Base-by-base conservation (phyloP, 2,113 vertebrate species). In the Pyrgilauda ruficollis region DNA sequence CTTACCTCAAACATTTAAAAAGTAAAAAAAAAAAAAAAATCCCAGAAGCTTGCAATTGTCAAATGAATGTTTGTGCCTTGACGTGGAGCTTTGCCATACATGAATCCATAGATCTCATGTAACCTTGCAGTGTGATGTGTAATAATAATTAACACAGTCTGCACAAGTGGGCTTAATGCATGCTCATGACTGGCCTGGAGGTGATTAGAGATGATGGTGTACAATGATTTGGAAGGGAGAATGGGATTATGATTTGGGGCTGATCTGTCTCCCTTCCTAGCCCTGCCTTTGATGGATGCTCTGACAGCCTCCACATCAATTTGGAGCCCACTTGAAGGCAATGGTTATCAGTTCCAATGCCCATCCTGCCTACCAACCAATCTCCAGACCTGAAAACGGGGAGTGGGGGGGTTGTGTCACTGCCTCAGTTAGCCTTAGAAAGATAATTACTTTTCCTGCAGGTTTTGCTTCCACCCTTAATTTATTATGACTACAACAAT, bases 121-220 rank as follows among this genome's bases (percentile, higher is more conserved):
- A 83, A 85, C 43, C 83, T 78, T 74, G 72, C 44, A 81, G 64
- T 17, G 59, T 28, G 33, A 59, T 41, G 80, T 67, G 63, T 44
- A 78, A 77, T 69, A 66, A 70, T 30, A 81, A 75, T 86, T 81
- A 59, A 59, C 91, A 80, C 63, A 77, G 79, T n/a, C 89, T 90
- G 94, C 76, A 4, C 44, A 77, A 95, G 80, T 46, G 72, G 55
- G 50, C n/a, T 80, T 86, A 96, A 62, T 86, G 76, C 68, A 14
- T 43, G 72, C 59, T 90, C 49, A 24, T 94, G 73, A 52, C 64
- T 86, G 89, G 43, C 73, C 89, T 80, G 73, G 37, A 55, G 55
- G 73, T 63, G 68, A 84, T 93, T 63, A 55, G 47, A 70, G 68
- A 52, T 70, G 77, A 79, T 80, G 76, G 53, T 72, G 41, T 50